Evolutionary conservation across 2,113 vertebrate genomes (phyloP), one percentile per base, ranked within the genome.

Genomic region (Pteropus alecto): DNA sequence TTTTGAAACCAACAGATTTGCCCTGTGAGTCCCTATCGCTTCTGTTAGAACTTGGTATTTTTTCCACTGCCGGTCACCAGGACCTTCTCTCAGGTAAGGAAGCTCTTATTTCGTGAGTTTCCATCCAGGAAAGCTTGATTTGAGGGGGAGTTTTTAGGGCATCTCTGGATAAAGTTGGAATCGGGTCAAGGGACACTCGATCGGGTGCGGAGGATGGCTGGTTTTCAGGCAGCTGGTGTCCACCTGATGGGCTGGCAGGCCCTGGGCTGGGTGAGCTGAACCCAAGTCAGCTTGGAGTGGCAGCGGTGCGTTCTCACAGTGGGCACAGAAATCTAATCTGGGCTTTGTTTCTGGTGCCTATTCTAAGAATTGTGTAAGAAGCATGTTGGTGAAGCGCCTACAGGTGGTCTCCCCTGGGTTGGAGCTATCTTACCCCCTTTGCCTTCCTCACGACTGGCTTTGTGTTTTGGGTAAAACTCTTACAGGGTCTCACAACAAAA

Each of bases 71-170:
- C 0, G 2, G 28, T 30, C 86, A 46, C 38, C 12, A 0, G 70
- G 63, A 92, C 26, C 46, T 81, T 81, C 67, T 96, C 54, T 85
- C 95, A 96, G 97, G 98, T 98, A 97, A 97, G 98, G 22, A 93
- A 68, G 24, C 51, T 96, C 43, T 89, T 73, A 6, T 48, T 93
- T 85, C 26, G 41, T 68, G 71, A 56, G 13, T 71, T 93, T 91
- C 38, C 58, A 70, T 16, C 15, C 9, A 19, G 48, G 54, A 46
- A 61, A 60, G 22, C 22, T 81, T 87, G 41, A 35, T 24, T 63
- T 79, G 38, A 67, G 30, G 35, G 77, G 65, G 16, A 14, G 22
- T 70, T 92, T 78, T 81, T 77, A 67, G 26, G 65, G 58, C n/a
- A 38, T 19, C 28, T 70, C 41, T 78, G 88, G 22, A 46, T n/a